These are phyloP conservation scores for Syngnathoides biaculeatus DNA, from an alignment of 2,113 vertebrate species.

Conservation along the genomic window DNA sequence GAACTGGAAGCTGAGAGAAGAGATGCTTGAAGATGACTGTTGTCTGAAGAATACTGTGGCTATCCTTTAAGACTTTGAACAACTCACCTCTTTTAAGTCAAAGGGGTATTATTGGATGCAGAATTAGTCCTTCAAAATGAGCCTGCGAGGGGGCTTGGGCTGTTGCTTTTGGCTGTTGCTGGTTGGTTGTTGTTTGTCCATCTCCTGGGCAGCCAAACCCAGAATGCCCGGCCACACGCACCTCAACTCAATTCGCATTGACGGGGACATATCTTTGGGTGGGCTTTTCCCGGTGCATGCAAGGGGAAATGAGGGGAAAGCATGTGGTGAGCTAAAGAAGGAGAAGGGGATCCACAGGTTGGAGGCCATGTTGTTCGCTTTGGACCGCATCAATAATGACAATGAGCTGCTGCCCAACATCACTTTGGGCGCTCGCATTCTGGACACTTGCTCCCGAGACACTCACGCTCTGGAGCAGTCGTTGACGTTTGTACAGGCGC, in stretches of 20 bases:
- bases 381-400: conserved; percentile 96
- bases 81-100: conserved; percentile 46
- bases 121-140: conserved; percentile 66
- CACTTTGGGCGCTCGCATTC: conserved; percentile 90
- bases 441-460: conserved; percentile 94
- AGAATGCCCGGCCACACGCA: conserved; percentile 85
- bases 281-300: conserved; percentile 92
- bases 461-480: conserved; percentile 96
- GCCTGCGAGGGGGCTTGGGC: conserved; percentile 51
- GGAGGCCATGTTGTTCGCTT: conserved; percentile 94
- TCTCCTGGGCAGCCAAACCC: conserved; percentile 77
- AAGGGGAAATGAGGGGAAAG: conserved; percentile 84
- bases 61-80: conserved; percentile 45
- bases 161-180: conserved; percentile 44
- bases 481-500: conserved; percentile 92
- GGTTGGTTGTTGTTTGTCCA: conserved; percentile 66
- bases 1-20: conserved; percentile 50
- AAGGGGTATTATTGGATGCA: conserved; percentile 54
- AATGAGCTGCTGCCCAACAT: conserved; percentile 92
- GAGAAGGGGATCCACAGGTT: conserved; percentile 94
- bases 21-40: conserved; percentile 55
- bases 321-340: conserved; percentile 94
- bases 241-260: conserved; percentile 94
- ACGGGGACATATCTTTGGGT: conserved; percentile 93
- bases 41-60: conserved; percentile 41